Conservation (phyloP, 2,797 vertebrate genomes). For the Parauchenoglanis punctatus region DNA sequence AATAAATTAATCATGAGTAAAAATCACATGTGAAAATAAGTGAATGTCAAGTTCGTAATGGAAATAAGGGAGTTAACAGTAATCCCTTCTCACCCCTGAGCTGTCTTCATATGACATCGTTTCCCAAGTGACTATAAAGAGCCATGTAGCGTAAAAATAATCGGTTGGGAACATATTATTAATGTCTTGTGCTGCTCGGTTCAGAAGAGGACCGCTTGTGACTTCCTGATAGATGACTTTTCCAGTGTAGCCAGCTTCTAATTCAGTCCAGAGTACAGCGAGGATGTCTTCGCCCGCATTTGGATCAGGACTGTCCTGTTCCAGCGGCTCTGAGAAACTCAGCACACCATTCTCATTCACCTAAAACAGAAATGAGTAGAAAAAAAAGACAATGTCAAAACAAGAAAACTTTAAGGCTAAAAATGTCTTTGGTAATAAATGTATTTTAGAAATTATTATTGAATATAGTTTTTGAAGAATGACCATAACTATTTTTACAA, state of each 20-base stretch:
- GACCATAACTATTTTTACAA: neutral
- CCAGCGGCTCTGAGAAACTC: neutral
- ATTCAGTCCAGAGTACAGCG: slow-evolving; percentile 43
- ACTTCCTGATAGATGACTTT: slow-evolving; percentile 20
- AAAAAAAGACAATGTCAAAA: neutral
- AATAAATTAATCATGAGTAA: too few relatives aligned
- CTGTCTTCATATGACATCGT: neutral
- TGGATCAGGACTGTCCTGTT: neutral
- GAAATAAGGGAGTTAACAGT: neutral
- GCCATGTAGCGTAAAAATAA: slow-evolving; percentile 16
- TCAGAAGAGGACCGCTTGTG: slow-evolving; percentile 14
- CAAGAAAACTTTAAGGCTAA: neutral
- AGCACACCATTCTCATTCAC: neutral
- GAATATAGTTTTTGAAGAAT: neutral
- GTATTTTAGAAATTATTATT: neutral
- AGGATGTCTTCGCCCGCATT: slow-evolving; percentile 6
- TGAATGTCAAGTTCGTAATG: too few relatives aligned
- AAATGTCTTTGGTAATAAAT: neutral
- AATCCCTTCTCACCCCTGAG: neutral
- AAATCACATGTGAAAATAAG: too few relatives aligned
- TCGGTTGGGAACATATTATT: neutral
- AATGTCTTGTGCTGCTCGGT: neutral
- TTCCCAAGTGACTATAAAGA: slow-evolving; percentile 43
- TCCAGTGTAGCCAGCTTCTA: neutral
- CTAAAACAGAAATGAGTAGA: neutral